phyloP scores from a whole-genome alignment of 2,888 invertebrate species.

The Leptinotarsa rubiginosa region DNA sequence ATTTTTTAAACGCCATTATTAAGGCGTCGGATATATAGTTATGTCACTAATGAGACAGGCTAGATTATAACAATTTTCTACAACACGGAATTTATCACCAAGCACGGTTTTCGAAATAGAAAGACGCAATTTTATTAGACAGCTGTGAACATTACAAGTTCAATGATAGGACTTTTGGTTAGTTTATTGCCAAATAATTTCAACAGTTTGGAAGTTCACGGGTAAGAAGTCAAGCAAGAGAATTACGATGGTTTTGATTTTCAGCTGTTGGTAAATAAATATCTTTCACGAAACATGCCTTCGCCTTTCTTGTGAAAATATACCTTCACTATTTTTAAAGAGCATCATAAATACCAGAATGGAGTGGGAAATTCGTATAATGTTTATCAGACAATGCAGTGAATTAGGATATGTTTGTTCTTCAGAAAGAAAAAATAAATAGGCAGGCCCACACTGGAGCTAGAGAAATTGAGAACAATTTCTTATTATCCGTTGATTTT shows the following conservation, averaged over 20 bases:
- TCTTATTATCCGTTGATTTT: too few species aligned
- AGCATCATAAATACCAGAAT: too few species aligned
- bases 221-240: background rate
- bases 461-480: too few species aligned
- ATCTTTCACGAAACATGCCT: too few species aligned
- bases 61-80: background rate
- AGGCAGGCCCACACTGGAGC: too few species aligned
- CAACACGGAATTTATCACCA: background rate
- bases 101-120: background rate
- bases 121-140: background rate
- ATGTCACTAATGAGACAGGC: conserved; percentile 6
- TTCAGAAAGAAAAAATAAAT: too few species aligned
- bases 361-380: too few species aligned
- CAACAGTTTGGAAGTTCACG: background rate
- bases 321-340: too few species aligned
- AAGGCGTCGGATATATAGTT: background rate
- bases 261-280: background rate
- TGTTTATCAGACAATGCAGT: too few species aligned
- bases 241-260: background rate
- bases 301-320: too few species aligned
- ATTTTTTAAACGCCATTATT: background rate
- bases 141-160: conserved; percentile 2
- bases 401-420: too few species aligned
- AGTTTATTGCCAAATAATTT: background rate
- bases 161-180: background rate